A percentile compares a stretch with the other conserved stretches of the same genome.
These are phyloP conservation scores for Herpailurus yagouaroundi DNA, from an alignment of 2,113 vertebrate genomes.

Conservation along the genomic window DNA sequence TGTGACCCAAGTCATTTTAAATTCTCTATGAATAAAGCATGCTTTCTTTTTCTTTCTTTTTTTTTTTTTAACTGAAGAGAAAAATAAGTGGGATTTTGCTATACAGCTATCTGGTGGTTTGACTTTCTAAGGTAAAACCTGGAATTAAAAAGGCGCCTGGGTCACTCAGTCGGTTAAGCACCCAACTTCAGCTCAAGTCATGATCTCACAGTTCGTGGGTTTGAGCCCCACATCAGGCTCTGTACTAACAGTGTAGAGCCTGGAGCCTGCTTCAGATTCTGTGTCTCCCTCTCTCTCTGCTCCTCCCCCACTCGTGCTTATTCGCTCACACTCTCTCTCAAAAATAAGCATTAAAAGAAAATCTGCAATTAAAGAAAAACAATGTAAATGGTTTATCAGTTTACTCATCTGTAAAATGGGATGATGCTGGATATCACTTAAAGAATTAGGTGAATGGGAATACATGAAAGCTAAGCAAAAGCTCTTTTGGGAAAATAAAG, in stretches of 20 bases:
- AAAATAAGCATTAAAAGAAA: no score
- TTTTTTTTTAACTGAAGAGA: background rate
- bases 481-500: background rate
- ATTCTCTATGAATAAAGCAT: background rate
- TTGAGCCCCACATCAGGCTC: no score
- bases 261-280: no score
- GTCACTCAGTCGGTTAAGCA: background rate
- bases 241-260: no score
- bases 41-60: background rate
- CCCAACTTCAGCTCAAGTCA: no score
- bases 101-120: background rate
- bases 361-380: background rate
- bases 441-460: background rate
- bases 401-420: constrained; percentile 27
- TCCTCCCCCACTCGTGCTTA: no score
- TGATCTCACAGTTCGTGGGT: no score
- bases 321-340: no score
- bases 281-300: no score
- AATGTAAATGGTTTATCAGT: background rate
- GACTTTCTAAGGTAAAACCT: background rate
- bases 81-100: background rate
- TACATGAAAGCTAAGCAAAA: background rate
- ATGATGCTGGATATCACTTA: background rate
- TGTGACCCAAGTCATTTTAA: background rate
- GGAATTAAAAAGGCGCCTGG: background rate